phyloP scores from a whole-genome alignment of 1,140 invertebrate species.

The Campoletis sonorensis region DNA sequence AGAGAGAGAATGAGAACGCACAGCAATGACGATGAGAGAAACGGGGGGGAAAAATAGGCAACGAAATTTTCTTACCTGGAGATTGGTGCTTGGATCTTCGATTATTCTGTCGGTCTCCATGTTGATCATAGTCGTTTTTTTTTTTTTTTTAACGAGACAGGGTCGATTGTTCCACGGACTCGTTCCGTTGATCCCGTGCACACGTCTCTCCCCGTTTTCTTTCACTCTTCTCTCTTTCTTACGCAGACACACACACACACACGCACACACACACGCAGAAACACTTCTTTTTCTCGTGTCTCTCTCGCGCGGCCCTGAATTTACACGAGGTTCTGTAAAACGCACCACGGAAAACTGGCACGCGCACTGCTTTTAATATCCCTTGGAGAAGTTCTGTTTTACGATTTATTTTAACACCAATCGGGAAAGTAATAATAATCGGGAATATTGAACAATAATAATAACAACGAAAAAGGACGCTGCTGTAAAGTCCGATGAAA shows the following conservation, averaged over 20 bases:
- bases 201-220: conserved; percentile 26
- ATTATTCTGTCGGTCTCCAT: conserved; percentile 83
- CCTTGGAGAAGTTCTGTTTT: background rate
- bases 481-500: background rate
- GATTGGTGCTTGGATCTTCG: conserved; percentile 79
- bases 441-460: background rate
- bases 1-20: conserved; percentile 22
- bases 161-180: conserved; percentile 20
- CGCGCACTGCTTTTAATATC: background rate
- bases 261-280: background rate
- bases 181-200: conserved; percentile 21
- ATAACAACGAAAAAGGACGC: background rate
- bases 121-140: conserved; percentile 75
- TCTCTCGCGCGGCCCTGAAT: conserved; percentile 10
- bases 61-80: conserved; percentile 74
- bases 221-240: conserved; percentile 12
- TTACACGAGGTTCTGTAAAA: background rate
- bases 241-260: background rate
- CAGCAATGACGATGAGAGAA: conserved; percentile 22
- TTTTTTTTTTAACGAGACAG: background rate
- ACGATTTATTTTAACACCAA: background rate
- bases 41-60: conserved; percentile 12
- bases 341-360: background rate
- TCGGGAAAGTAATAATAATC: background rate
- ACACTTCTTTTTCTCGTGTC: background rate